Percentiles rank a stretch among this genome's conserved stretches.
Evolutionary conservation across 2,797 vertebrate species (phyloP).

Genomic region (Cyprinodon diabolis): DNA sequence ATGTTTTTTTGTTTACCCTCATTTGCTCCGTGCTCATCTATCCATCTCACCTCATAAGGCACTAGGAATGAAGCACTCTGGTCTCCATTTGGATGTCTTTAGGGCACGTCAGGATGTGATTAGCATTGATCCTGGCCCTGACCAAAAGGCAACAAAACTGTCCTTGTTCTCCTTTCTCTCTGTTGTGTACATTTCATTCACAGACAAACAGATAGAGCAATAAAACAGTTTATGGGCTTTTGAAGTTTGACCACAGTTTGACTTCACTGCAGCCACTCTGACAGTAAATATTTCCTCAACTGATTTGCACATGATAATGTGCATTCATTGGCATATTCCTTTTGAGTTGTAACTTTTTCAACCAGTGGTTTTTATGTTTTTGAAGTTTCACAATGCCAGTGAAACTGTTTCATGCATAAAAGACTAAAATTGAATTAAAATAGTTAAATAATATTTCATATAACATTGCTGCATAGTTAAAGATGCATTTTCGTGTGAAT

Average conservation of each 20-base stretch:
- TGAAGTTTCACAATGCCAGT: neutral
- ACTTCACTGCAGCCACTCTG: constrained; percentile 36
- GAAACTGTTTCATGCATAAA: neutral
- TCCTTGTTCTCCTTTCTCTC: constrained; percentile 28
- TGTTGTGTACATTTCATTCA: constrained; percentile 40
- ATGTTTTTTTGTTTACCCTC: neutral
- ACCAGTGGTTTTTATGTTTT: neutral
- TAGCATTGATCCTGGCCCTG: constrained; percentile 33
- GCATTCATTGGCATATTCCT: constrained; percentile 20
- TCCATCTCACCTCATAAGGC: constrained; percentile 48
- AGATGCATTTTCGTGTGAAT: neutral
- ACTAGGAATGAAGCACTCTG: constrained; percentile 6
- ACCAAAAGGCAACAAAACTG: constrained; percentile 34
- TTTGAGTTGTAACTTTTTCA: constrained; percentile 14
- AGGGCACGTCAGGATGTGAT: constrained; percentile 17
- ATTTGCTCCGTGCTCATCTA: constrained; percentile 20
- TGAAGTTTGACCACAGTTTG: constrained; percentile 42
- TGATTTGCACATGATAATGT: constrained; percentile 23
- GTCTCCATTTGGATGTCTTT: constrained; percentile 11
- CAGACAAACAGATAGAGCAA: constrained; percentile 50
- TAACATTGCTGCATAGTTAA: neutral
- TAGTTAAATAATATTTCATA: neutral
- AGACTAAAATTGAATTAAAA: neutral
- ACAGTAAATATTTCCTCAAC: constrained; percentile 38
- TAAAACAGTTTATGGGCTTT: constrained; percentile 50